phyloP scores from a whole-genome alignment of 2,888 invertebrate genomes.

The Phalera bucephala region DNA sequence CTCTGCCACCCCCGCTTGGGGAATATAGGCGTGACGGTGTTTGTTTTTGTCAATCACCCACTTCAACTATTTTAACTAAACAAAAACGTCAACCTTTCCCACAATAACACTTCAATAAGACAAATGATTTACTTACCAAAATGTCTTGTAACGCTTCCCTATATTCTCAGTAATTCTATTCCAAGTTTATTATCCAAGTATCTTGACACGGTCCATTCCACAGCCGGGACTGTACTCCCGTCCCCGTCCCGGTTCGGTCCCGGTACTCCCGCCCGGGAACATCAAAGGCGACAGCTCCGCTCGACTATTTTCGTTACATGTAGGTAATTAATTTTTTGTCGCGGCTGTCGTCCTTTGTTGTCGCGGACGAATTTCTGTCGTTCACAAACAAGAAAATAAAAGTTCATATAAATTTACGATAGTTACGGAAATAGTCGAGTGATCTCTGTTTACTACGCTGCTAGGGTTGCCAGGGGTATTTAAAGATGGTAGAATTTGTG shows the following conservation, averaged over 20 bases:
- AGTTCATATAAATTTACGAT: conserved; percentile 23
- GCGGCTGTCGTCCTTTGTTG: conserved; percentile 58
- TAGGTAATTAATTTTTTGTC: conserved; percentile 73
- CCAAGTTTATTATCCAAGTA: conserved; percentile 9
- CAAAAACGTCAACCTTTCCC: no score
- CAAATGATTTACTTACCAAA: no score
- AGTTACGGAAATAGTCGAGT: conserved; percentile 6
- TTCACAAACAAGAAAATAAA: conserved; percentile 22
- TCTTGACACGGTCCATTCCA: conserved; percentile 23
- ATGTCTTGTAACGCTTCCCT: conserved; percentile 6
- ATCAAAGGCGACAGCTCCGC: conserved; percentile 55
- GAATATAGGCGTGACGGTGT: no score
- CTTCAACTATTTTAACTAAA: no score
- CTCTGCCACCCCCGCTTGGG: no score
- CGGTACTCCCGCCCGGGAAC: conserved; percentile 17
- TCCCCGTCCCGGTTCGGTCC: conserved; percentile 15
- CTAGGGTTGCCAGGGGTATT: no score
- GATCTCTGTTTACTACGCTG: conserved; percentile 3
- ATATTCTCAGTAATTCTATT: conserved; percentile 6
- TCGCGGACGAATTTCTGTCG: conserved; percentile 31
- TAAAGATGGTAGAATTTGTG: no score
- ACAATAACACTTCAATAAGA: no score
- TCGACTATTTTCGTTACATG: conserved; percentile 59
- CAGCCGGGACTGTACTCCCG: no score
- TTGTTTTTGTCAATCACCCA: no score